A percentile compares a stretch with the other conserved stretches of the same genome.
Conservation (phyloP, 2,797 vertebrate species). For the Acestrorhynchus altus region DNA sequence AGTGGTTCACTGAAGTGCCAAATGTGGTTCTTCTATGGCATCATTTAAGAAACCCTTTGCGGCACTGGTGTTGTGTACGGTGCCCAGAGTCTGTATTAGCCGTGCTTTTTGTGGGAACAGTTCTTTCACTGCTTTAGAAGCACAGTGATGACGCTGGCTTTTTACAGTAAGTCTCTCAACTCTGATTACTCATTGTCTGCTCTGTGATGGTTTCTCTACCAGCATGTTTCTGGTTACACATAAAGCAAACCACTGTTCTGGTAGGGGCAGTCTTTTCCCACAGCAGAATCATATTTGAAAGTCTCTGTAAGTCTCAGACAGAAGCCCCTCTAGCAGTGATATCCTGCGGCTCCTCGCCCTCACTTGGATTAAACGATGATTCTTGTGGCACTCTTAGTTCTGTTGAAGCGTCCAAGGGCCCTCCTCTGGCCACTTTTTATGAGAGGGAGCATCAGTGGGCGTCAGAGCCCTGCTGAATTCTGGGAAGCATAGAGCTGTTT, state of each 20-base stretch:
- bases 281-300: background rate
- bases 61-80: too few species aligned
- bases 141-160: background rate
- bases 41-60: too few species aligned
- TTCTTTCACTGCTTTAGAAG: background rate
- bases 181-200: background rate
- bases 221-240: conserved; percentile 6
- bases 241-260: conserved; percentile 2
- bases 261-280: background rate
- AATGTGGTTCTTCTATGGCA: too few species aligned
- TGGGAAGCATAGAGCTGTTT: conserved; percentile 79
- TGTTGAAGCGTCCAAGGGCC: conserved; percentile 46
- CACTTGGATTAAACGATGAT: conserved; percentile 12
- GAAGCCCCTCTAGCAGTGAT: conserved; percentile 23
- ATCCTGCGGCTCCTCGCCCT: conserved; percentile 21
- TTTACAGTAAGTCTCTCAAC: conserved; percentile 15
- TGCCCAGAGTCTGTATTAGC: background rate
- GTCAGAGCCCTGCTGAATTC: conserved; percentile 76
- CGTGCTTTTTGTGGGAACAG: background rate
- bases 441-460: conserved; percentile 69
- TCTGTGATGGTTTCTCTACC: conserved; percentile 12
- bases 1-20: too few species aligned
- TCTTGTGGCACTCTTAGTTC: conserved; percentile 20
- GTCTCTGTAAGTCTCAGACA: background rate
- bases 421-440: conserved; percentile 63